phyloP scores from a whole-genome alignment of 1,140 invertebrate species.

The Parasteatoda tepidariorum region DNA sequence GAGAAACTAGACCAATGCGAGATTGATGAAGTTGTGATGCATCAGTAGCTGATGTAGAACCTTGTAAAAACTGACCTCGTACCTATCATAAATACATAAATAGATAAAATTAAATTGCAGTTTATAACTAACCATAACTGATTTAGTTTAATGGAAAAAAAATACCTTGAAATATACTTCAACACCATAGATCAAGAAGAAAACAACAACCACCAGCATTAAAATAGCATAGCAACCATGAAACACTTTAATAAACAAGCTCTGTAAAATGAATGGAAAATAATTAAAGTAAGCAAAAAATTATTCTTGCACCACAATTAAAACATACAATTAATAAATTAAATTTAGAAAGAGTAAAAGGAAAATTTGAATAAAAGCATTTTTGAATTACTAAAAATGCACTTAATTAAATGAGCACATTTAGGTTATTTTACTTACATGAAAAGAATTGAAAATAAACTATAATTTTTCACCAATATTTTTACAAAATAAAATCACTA shows the following conservation, averaged over 20 bases:
- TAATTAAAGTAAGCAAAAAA: background rate
- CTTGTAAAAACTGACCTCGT: constrained; percentile 63
- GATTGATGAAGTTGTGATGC: constrained; percentile 92
- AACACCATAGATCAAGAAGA: constrained; percentile 94
- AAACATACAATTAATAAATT: background rate
- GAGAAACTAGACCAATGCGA: constrained; percentile 84
- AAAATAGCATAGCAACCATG: constrained; percentile 92
- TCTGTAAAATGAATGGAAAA: constrained; percentile 47
- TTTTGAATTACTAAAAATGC: too few species aligned
- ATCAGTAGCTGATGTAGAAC: constrained; percentile 61
- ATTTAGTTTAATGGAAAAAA: constrained; percentile 5
- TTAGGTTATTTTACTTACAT: too few species aligned
- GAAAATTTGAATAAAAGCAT: too few species aligned
- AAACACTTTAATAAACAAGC: constrained; percentile 75
- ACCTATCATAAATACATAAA: constrained; percentile 58
- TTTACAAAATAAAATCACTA: too few species aligned
- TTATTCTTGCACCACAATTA: too few species aligned
- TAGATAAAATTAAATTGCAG: background rate
- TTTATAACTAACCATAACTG: too few species aligned
- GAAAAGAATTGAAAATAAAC: too few species aligned
- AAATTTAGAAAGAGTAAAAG: too few species aligned
- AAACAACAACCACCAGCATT: constrained; percentile 89
- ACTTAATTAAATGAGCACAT: too few species aligned
- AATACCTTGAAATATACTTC: constrained; percentile 94
- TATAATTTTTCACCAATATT: too few species aligned